These are phyloP conservation scores for Spilosoma lubricipeda DNA, from an alignment of 2,888 invertebrate genomes.

Conservation along the genomic window DNA sequence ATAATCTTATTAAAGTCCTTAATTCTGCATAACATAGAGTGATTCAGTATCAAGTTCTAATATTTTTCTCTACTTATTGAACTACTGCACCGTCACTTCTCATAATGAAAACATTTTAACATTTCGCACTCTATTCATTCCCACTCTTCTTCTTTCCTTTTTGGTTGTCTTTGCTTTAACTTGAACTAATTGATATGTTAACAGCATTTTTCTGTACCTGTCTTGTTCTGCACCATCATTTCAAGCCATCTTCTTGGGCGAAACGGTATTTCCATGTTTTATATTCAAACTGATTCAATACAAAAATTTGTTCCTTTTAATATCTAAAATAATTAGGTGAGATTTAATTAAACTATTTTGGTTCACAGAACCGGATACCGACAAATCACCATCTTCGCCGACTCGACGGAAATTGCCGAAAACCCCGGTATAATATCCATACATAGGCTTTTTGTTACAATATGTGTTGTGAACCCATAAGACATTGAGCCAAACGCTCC, in stretches of 20 bases:
- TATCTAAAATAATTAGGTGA: slow-evolving; percentile 39
- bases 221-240: slow-evolving; percentile 54
- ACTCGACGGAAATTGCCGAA: slow-evolving; percentile 98
- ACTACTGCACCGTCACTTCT: slow-evolving; percentile 3
- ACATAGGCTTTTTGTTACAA: slow-evolving; percentile 85
- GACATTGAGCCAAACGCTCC: slow-evolving; percentile 76
- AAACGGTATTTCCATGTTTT: slow-evolving; percentile 53
- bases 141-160: slow-evolving; percentile 22
- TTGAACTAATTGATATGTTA: slow-evolving; percentile 47
- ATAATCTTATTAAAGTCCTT: not conserved
- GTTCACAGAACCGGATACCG: slow-evolving; percentile 92
- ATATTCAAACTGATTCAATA: slow-evolving; percentile 32
- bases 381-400: slow-evolving; percentile 95
- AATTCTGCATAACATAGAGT: not conserved
- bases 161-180: slow-evolving; percentile 45
- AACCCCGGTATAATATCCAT: slow-evolving; percentile 96
- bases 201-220: slow-evolving; percentile 50
- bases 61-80: slow-evolving; percentile 2
- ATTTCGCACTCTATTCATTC: slow-evolving; percentile 2
- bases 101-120: not conserved
- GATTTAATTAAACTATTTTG: slow-evolving; percentile 72
- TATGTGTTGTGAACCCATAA: slow-evolving; percentile 86
- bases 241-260: slow-evolving; percentile 58
- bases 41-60: not conserved
- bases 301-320: slow-evolving; percentile 20